A percentile compares a stretch with the other conserved stretches of the same genome.
Evolutionary conservation across 1,140 invertebrate species (phyloP).

Genomic region (Drosophila aff.): DNA sequence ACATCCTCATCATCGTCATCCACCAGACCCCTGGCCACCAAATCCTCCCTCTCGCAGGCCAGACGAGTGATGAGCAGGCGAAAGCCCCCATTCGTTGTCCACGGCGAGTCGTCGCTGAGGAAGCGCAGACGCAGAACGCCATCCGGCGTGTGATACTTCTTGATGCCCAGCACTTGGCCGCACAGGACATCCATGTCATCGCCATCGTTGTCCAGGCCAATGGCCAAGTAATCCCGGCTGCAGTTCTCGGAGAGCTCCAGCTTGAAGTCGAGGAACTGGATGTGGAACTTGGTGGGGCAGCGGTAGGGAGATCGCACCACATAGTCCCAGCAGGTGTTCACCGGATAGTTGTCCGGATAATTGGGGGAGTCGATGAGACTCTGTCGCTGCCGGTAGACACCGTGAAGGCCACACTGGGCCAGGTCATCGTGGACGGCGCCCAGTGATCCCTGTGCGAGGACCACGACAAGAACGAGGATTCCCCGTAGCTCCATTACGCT

Average conservation of each 20-base stretch:
- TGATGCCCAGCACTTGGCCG: constrained; percentile 85
- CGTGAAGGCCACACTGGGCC: constrained; percentile 69
- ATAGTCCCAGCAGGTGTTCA: constrained; percentile 86
- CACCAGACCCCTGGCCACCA: constrained; percentile 48
- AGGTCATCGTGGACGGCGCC: constrained; percentile 73
- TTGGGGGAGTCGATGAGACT: constrained; percentile 85
- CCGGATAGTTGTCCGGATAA: constrained; percentile 86
- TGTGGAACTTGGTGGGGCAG: constrained; percentile 86
- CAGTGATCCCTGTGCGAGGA: constrained; percentile 14
- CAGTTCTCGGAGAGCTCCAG: constrained; percentile 86
- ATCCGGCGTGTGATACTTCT: constrained; percentile 85
- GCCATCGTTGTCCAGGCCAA: constrained; percentile 74
- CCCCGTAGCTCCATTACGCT: constrained; percentile 27
- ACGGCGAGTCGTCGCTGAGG: constrained; percentile 71
- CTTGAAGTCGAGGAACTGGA: constrained; percentile 87
- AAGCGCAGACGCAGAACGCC: constrained; percentile 85
- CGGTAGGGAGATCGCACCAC: constrained; percentile 85
- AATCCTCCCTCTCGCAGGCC: constrained; percentile 79
- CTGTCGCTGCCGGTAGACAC: constrained; percentile 74
- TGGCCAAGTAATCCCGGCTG: constrained; percentile 85
- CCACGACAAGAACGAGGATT: constrained; percentile 1
- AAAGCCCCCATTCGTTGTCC: constrained; percentile 85
- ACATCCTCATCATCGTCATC: constrained; percentile 25
- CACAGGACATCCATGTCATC: constrained; percentile 85
- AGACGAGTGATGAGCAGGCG: constrained; percentile 86